Base-by-base conservation (phyloP, 2,113 vertebrate genomes). In the Paratilapia polleni region DNA sequence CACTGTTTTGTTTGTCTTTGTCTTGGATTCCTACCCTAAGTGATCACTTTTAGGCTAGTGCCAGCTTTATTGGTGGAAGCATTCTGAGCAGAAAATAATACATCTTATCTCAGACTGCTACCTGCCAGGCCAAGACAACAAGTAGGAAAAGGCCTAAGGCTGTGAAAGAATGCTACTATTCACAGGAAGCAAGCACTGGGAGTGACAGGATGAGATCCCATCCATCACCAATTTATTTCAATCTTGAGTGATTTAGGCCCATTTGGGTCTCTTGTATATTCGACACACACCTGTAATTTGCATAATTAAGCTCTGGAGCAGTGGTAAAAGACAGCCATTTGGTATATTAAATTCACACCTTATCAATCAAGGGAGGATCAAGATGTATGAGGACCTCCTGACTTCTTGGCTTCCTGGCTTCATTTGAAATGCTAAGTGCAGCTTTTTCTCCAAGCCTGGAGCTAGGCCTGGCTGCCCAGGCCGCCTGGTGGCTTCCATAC, bases 351-450 rank as follows among this genome's bases (percentile, higher is more conserved):
- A 91, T 82, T 91, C 88, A 95, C 93, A 94, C 90, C 91, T 94
- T 94, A 93, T 93, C 92, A 94, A 95, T 95, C 91, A 96, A 85
- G 68, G 76, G 54, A 80, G 58, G 83, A 91, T 92, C 91, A 68
- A 57, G 91, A 78, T 89, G 52, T 43, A 59, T 75, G 74, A 77
- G 62, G 93, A 89, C 79, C 93, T 78, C 62, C 82, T 88, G 83
- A 84, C 91, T 87, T n/a, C 77, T 49, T 63, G 68, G 78, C 81
- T 89, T 57, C 91, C 88, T 86, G 81, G 86, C 87, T 89, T 83
- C 83, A 92, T 94, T 96, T 95, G 84, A 95, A 94, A 95, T 95
- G 95, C 93, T 94, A 96, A 87, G 66, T 60, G 82, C 83, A 83
- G 24, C 59, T 4, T 60, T 92, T 85, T 26, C 90, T 87, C 22